These are phyloP conservation scores for Folsomia manolachei DNA, from an alignment of 2,888 invertebrate genomes.

Conservation along the genomic window DNA sequence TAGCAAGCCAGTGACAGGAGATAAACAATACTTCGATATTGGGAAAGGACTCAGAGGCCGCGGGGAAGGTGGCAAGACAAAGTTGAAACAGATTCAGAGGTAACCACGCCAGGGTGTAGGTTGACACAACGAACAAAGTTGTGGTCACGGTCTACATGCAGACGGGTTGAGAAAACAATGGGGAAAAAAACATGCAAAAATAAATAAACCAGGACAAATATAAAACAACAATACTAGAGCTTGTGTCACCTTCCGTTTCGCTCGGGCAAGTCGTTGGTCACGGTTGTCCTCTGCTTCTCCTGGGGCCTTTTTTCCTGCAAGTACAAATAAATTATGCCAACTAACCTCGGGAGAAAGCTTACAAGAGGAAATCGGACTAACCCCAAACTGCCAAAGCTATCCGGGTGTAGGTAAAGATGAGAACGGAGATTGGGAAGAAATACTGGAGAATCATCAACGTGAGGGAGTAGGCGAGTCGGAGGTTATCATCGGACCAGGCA, in stretches of 20 bases:
- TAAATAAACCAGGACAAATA: no score
- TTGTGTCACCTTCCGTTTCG: conserved; percentile 83
- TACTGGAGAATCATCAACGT: conserved; percentile 79
- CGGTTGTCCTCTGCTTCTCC: conserved; percentile 82
- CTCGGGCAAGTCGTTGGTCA: conserved; percentile 77
- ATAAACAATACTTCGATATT: conserved; percentile 51
- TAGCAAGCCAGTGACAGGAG: conserved; percentile 52
- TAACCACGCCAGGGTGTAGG: conserved; percentile 57
- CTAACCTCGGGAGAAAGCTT: no score
- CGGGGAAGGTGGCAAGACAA: neutral
- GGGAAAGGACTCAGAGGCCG: neutral
- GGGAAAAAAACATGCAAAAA: neutral
- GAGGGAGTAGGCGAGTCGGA: conserved; percentile 72
- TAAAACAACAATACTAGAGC: no score
- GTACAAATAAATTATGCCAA: neutral
- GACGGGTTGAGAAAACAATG: neutral
- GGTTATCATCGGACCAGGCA: conserved; percentile 54
- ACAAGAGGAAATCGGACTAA: neutral
- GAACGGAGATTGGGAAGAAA: conserved; percentile 72
- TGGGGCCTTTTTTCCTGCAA: conserved; percentile 52
- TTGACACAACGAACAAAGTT: neutral
- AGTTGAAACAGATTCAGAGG: conserved; percentile 53
- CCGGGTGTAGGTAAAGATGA: conserved; percentile 79
- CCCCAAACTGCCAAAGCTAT: conserved; percentile 87
- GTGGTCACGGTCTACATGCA: neutral